phyloP scores from a whole-genome alignment of 2,797 vertebrate species.

The Chaetophractus vellerosus region DNA sequence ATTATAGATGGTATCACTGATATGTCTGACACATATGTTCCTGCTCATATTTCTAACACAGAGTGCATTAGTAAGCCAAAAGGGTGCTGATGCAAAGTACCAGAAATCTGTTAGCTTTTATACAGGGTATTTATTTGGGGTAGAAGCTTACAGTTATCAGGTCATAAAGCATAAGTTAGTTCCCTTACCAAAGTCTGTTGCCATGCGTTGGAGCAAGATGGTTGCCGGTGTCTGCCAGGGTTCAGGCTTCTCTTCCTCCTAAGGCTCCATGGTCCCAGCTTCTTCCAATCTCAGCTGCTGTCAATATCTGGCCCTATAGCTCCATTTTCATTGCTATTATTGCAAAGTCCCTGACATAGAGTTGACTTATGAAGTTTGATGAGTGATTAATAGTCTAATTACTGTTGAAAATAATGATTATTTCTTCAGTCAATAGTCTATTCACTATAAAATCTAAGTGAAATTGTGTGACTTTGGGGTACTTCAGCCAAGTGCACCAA shows the following conservation, averaged over 20 bases:
- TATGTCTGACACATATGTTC: background rate
- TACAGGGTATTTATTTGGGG: too few species aligned
- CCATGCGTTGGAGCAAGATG: too few species aligned
- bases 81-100: too few species aligned
- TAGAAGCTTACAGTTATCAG: too few species aligned
- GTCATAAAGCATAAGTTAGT: too few species aligned
- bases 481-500: background rate
- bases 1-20: background rate
- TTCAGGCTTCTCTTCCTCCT: too few species aligned
- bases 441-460: background rate
- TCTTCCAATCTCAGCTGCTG: background rate
- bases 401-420: background rate
- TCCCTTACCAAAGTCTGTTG: too few species aligned
- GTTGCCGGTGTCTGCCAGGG: too few species aligned
- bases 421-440: background rate
- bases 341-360: background rate
- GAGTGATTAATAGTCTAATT: background rate
- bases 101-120: too few species aligned
- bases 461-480: background rate
- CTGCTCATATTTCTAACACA: background rate
- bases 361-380: background rate
- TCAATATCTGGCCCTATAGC: background rate
- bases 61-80: background rate
- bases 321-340: background rate
- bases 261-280: too few species aligned